Evolutionary conservation across 2,113 vertebrate species (phyloP).

Genomic region (Rhegmatorhina hoffmannsi): DNA sequence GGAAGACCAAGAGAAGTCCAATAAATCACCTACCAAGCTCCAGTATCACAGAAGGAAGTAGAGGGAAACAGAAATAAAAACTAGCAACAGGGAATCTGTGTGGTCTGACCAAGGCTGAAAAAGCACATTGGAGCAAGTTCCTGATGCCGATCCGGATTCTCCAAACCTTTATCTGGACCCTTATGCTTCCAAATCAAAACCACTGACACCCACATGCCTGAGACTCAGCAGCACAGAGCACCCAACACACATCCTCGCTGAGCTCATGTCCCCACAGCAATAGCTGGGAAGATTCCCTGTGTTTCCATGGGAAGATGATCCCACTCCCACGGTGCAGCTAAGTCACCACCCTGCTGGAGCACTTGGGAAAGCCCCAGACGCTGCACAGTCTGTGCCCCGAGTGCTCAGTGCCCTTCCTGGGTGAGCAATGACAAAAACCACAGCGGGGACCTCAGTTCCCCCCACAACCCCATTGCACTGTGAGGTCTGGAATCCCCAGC

Average conservation of each 20-base stretch:
- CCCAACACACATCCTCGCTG: rapidly evolving
- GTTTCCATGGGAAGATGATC: not conserved
- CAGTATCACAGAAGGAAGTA: not conserved
- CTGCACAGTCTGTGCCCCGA: not conserved
- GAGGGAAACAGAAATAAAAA: not conserved
- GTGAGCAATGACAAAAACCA: not conserved
- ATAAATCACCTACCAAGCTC: not conserved
- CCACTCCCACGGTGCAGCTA: not conserved
- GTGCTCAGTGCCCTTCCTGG: not conserved
- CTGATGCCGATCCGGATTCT: not conserved
- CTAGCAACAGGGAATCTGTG: not conserved
- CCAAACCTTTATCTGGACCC: not conserved
- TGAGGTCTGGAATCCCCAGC: rapidly evolving
- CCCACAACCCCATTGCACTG: rapidly evolving
- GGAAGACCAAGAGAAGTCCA: not conserved
- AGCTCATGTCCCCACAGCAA: rapidly evolving
- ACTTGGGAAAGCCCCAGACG: not conserved
- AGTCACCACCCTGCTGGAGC: not conserved
- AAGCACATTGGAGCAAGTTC: not conserved
- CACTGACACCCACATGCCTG: rapidly evolving
- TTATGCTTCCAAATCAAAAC: rapidly evolving
- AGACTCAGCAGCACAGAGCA: not conserved
- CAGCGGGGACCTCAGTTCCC: rapidly evolving
- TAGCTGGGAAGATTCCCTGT: not conserved
- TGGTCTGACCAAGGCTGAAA: not conserved